Conservation (phyloP, 2,888 invertebrate genomes). For the Stenoptilia bipunctidactyla region DNA sequence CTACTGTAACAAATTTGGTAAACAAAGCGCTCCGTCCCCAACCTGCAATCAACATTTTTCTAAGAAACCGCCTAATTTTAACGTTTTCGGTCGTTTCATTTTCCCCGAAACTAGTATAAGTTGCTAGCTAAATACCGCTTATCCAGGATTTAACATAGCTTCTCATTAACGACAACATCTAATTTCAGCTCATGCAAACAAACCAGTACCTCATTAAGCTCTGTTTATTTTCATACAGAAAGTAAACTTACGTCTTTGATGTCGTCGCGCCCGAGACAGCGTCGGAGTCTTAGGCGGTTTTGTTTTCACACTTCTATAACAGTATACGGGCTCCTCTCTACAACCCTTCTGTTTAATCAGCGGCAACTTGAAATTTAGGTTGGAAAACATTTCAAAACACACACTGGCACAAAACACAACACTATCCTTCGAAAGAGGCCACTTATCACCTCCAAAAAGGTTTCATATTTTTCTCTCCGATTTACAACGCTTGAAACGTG, state of each 20-base stretch:
- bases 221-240: conserved; percentile 40
- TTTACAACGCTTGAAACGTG: conserved; percentile 25
- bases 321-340: conserved; percentile 63
- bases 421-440: conserved; percentile 11
- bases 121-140: conserved; percentile 11
- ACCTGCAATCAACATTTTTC: no score
- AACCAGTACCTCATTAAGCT: conserved; percentile 44
- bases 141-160: conserved; percentile 23
- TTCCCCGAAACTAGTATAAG: no score
- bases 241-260: conserved; percentile 60
- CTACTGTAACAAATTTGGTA: no score
- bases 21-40: no score
- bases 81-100: no score
- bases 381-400: conserved; percentile 19
- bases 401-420: conserved; percentile 21
- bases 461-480: conserved; percentile 3
- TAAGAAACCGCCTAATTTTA: no score
- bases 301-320: conserved; percentile 57
- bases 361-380: conserved; percentile 67
- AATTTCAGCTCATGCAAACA: conserved; percentile 16
- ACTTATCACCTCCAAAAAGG: conserved; percentile 2
- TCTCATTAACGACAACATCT: conserved; percentile 38
- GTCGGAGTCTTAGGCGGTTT: conserved; percentile 72
- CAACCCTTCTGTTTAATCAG: conserved; percentile 51
- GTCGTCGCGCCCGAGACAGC: conserved; percentile 57